A percentile compares a stretch with the other conserved stretches of the same genome.
Evolutionary conservation across 2,113 vertebrate genomes (phyloP).

Genomic region (Actinemys pallida): DNA sequence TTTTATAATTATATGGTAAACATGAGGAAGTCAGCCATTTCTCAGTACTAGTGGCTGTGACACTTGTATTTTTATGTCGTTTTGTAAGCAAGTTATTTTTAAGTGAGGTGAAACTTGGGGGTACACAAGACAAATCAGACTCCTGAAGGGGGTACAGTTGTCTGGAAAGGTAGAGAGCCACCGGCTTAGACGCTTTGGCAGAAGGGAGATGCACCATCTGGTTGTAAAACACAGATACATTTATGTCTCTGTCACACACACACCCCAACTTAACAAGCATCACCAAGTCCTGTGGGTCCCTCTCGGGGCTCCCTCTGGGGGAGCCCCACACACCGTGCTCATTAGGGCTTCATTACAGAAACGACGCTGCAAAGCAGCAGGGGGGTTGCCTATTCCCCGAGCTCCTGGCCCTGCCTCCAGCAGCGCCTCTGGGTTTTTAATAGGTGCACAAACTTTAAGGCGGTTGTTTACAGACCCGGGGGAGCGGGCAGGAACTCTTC

Average conservation of each 20-base stretch:
- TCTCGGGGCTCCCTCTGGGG: background rate
- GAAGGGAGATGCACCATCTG: conserved; percentile 32
- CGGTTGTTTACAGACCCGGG: background rate
- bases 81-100: too few relatives aligned
- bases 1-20: too few relatives aligned
- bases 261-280: too few relatives aligned
- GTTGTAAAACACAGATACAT: background rate
- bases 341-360: background rate
- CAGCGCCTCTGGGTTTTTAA: too few relatives aligned
- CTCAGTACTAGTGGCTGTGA: too few relatives aligned
- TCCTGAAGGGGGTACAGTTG: background rate
- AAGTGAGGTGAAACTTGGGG: too few relatives aligned
- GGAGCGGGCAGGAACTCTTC: too few relatives aligned
- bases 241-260: background rate
- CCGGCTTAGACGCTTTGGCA: background rate
- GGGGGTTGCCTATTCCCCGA: too few relatives aligned
- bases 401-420: background rate
- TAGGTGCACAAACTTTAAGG: background rate
- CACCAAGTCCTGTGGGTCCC: background rate
- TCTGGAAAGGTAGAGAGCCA: accelerated
- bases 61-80: too few relatives aligned
- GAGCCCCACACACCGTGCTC: too few relatives aligned
- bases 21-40: too few relatives aligned
- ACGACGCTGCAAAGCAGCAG: accelerated
- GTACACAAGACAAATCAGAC: too few relatives aligned